These are phyloP conservation scores for Pollenia angustigena DNA, from an alignment of 2,888 invertebrate genomes.

Conservation along the genomic window DNA sequence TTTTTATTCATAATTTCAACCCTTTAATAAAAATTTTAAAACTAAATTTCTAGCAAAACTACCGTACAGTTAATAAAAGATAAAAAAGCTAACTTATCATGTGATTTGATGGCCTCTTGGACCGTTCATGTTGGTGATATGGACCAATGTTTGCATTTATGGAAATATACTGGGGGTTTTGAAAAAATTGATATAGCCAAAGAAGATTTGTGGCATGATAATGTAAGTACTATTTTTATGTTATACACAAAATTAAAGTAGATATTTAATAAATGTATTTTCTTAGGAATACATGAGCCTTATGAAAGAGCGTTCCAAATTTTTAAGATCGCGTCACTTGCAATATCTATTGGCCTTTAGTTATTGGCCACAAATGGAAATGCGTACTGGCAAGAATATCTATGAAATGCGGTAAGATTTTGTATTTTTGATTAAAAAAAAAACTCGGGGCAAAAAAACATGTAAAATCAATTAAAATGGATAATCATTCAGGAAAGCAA, in stretches of 20 bases:
- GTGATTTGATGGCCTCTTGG: constrained; percentile 97
- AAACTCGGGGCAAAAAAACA: too few relatives aligned
- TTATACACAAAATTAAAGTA: not conserved
- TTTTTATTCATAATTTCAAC: too few relatives aligned
- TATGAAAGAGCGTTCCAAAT: constrained; percentile 90
- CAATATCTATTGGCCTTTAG: constrained; percentile 98
- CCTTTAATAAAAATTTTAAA: too few relatives aligned
- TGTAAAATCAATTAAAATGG: too few relatives aligned
- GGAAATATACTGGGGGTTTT: constrained; percentile 97
- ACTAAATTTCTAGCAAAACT: constrained; percentile 86
- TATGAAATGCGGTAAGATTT: constrained; percentile 92
- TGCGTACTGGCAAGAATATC: constrained; percentile 90
- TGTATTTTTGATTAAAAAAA: not conserved
- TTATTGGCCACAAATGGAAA: constrained; percentile 96
- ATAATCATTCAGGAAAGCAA: too few relatives aligned
- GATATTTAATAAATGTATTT: not conserved
- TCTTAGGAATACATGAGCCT: constrained; percentile 89
- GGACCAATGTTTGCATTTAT: constrained; percentile 98
- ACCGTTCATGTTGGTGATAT: constrained; percentile 94
- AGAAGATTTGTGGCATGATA: constrained; percentile 88
- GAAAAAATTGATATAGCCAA: constrained; percentile 93
- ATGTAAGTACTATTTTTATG: constrained; percentile 84
- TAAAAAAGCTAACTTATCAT: constrained; percentile 89
- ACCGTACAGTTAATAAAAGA: constrained; percentile 91
- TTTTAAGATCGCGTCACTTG: constrained; percentile 93